Evolutionary conservation across 2,888 invertebrate species (phyloP).

Genomic region (Cheilosia vernalis): DNA sequence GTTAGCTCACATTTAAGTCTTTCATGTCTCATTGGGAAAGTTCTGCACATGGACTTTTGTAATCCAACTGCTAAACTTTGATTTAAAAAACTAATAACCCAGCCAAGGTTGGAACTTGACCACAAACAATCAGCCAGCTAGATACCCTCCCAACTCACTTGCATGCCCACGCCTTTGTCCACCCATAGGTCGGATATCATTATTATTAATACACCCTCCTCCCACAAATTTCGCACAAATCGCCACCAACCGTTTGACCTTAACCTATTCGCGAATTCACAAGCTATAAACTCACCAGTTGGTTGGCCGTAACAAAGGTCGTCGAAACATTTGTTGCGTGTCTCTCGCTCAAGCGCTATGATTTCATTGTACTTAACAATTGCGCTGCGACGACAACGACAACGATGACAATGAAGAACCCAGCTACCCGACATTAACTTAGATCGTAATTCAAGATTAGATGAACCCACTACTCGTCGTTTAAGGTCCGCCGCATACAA

Average conservation of each 20-base stretch:
- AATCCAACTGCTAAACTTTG: too few species aligned
- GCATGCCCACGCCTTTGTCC: too few species aligned
- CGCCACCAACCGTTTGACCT: conserved; percentile 42
- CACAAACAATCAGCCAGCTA: too few species aligned
- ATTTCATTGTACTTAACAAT: conserved; percentile 66
- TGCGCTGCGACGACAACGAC: conserved; percentile 8
- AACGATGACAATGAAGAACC: conserved; percentile 26
- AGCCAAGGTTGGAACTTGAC: too few species aligned
- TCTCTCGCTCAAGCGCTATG: conserved; percentile 43
- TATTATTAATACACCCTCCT: too few species aligned
- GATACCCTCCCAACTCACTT: too few species aligned
- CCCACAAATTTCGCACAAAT: conserved; percentile 11
- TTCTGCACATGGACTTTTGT: too few species aligned
- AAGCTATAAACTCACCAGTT: conserved; percentile 1
- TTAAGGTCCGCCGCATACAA: conserved; percentile 14
- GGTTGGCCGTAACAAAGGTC: conserved; percentile 42
- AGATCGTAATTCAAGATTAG: conserved; percentile 65
- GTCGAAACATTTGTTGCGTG: conserved; percentile 48
- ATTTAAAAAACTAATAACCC: too few species aligned
- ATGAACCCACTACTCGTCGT: conserved; percentile 48
- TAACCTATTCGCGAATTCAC: conserved; percentile 56
- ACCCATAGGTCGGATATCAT: too few species aligned
- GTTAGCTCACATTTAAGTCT: too few species aligned
- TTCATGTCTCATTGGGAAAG: too few species aligned
- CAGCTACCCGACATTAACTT: conserved; percentile 51